Conservation (phyloP, 2,797 vertebrate genomes). For the Peromyscus aztecus region DNA sequence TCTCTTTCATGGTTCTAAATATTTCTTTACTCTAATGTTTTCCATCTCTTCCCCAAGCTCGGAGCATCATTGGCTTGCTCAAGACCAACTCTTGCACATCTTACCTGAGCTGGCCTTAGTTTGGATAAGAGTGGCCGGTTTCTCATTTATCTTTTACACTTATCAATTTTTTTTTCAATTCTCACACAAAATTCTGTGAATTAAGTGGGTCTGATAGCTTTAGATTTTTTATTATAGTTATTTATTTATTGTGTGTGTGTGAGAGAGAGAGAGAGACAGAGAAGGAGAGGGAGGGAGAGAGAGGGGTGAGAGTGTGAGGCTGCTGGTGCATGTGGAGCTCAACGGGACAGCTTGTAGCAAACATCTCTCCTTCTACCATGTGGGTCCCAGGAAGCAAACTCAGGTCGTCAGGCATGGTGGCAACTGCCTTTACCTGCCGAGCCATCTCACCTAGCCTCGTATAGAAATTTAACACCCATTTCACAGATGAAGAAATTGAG, state of each 20-base stretch:
- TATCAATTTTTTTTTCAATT: constrained; percentile 22
- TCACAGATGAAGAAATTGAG: constrained; percentile 34
- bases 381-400: neutral
- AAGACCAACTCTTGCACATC: neutral
- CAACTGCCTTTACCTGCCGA: neutral
- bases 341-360: neutral
- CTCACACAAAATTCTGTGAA: neutral
- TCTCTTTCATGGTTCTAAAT: neutral
- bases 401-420: neutral
- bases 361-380: accelerated
- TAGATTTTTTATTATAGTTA: neutral
- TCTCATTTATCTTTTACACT: neutral
- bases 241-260: neutral
- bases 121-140: neutral
- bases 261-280: neutral
- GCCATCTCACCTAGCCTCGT: neutral
- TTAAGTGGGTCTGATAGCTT: neutral
- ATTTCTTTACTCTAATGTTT: neutral
- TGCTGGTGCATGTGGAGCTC: neutral
- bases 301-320: neutral
- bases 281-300: neutral
- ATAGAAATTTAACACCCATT: neutral
- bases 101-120: neutral
- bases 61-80: neutral
- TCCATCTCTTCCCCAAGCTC: neutral